Conservation (phyloP, 2,888 invertebrate genomes). For the Cotesia congregata region DNA sequence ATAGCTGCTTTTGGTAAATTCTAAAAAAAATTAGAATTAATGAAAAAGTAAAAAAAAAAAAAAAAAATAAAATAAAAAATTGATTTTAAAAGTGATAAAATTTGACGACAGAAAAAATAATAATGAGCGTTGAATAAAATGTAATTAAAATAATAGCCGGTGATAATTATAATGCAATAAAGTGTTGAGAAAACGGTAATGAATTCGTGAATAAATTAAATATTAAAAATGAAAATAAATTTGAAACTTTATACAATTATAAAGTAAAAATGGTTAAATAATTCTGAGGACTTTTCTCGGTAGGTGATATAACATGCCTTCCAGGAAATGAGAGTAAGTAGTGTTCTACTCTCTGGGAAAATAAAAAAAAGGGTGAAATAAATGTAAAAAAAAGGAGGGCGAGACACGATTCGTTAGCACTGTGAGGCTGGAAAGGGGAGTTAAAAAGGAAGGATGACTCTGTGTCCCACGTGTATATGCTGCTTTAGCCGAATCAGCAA, state of each 20-base stretch:
- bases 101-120: too few relatives aligned
- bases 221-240: not conserved
- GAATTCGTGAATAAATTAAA: not conserved
- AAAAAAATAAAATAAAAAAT: too few relatives aligned
- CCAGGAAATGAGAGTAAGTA: not conserved
- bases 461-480: conserved; percentile 44
- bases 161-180: not conserved
- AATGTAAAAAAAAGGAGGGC: conserved; percentile 41
- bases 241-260: not conserved
- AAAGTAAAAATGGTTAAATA: not conserved
- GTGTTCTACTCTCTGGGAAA: not conserved
- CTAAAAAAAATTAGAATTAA: too few relatives aligned
- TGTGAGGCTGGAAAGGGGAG: conserved; percentile 33
- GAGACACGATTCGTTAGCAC: conserved; percentile 53
- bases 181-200: not conserved
- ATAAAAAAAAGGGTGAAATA: not conserved
- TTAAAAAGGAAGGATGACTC: conserved; percentile 23
- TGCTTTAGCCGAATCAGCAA: conserved; percentile 56
- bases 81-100: too few relatives aligned
- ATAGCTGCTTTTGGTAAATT: too few relatives aligned
- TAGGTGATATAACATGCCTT: not conserved
- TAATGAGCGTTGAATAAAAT: not conserved
- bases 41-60: too few relatives aligned
- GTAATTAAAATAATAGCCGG: not conserved
- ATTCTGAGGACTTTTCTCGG: not conserved